Evolutionary conservation across 2,797 vertebrate species (phyloP), one percentile per base, ranked within the genome.

Genomic region (Tamandua tetradactyla): DNA sequence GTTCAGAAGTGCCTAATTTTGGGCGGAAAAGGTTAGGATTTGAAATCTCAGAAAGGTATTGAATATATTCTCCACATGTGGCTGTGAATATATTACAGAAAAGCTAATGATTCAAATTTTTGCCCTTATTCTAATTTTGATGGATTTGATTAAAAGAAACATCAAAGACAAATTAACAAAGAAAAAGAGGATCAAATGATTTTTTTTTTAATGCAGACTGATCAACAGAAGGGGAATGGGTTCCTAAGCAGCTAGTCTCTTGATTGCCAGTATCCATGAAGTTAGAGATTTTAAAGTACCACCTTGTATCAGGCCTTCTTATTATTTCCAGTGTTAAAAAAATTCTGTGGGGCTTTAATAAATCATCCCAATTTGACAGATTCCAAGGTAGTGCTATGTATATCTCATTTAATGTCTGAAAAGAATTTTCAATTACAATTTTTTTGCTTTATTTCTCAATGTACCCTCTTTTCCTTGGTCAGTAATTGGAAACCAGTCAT

Each of bases 1-100:
- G 87, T 7, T 27, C 49, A 15, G 18, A 22, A 92, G 9, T 0
- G 88, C 96, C 87, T 93, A 91, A 91, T 95, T 95, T 47, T 49
- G 94, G 89, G 55, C n/a, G 83, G 0, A 18, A 94, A 23, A 11
- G n/a, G 32, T 72, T 89, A 13, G 52, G 5, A 27, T 94, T 20
- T 79, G 44, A 94, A n/a, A 0, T n/a, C 23, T 35, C 37, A 15
- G 11, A 94, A 85, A 93, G 82, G 0, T 57, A 9, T 42, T 32
- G 4, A 61, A 68, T 9, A 81, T 42, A 13, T 87, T 88, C 12
- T 62, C 27, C 15, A 6, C 7, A 57, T 15, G 22, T 57, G 18
- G 57, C 7, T 15, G 22, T 22, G 7, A 15, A 35, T 37, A 52
- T 49, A 52, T 35, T 37, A 37, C 37, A 64, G 7, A 20, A 37